phyloP scores from a whole-genome alignment of 2,888 invertebrate species.

The Ecliptopera silaceata region DNA sequence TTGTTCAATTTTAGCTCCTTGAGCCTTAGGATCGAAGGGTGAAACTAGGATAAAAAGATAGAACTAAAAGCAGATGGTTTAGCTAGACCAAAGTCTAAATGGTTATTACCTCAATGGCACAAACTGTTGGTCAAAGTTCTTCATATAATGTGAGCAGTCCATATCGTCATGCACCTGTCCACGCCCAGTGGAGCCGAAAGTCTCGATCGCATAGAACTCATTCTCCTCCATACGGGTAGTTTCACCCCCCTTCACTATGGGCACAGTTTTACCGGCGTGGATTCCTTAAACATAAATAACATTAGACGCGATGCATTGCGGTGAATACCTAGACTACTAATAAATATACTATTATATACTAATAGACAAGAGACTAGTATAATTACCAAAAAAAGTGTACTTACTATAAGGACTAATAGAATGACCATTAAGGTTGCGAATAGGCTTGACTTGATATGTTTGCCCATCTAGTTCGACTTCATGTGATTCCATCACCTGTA shows the following conservation, averaged over 20 bases:
- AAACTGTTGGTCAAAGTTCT: constrained; percentile 96
- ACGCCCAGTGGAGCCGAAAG: constrained; percentile 98
- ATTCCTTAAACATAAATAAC: constrained; percentile 82
- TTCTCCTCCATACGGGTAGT: constrained; percentile 99
- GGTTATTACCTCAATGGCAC: constrained; percentile 89
- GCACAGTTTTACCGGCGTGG: constrained; percentile 99
- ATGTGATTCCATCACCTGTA: constrained; percentile 97
- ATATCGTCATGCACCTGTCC: constrained; percentile 98
- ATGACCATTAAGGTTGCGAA: constrained; percentile 99
- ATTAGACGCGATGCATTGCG: too few relatives aligned
- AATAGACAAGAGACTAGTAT: too few relatives aligned
- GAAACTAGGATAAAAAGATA: too few relatives aligned
- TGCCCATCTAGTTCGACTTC: constrained; percentile 99
- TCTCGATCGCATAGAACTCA: constrained; percentile 99
- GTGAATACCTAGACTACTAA: too few relatives aligned
- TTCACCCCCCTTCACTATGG: constrained; percentile 99
- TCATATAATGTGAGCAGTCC: constrained; percentile 99
- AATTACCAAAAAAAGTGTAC: constrained; percentile 60
- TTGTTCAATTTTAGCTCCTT: too few relatives aligned
- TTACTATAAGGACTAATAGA: constrained; percentile 99
- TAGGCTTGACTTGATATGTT: constrained; percentile 97
- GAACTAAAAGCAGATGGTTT: too few relatives aligned
- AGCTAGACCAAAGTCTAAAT: too few relatives aligned
- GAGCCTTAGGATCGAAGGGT: too few relatives aligned
- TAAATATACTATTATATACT: too few relatives aligned